These are phyloP conservation scores for Chromobotia macracanthus DNA, from an alignment of 2,797 vertebrate genomes.

Conservation along the genomic window DNA sequence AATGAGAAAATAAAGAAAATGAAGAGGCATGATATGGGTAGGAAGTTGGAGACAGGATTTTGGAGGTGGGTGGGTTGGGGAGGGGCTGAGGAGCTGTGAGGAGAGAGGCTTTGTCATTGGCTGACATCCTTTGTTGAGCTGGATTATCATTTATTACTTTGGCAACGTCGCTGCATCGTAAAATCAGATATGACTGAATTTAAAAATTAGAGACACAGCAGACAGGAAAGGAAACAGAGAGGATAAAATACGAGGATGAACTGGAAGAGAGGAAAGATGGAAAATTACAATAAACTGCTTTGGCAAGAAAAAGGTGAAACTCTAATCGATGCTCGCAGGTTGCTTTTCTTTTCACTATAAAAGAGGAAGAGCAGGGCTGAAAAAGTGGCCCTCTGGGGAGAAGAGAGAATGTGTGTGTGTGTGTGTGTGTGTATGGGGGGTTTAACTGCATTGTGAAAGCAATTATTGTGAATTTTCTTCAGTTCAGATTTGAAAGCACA, in stretches of 20 bases:
- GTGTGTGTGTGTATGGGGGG: slow-evolving; percentile 23
- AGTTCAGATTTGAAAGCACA: slow-evolving; percentile 79
- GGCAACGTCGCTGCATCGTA: not conserved
- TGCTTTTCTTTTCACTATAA: slow-evolving; percentile 57
- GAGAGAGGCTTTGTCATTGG: slow-evolving; percentile 38
- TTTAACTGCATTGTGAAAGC: slow-evolving; percentile 79
- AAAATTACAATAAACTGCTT: slow-evolving; percentile 21
- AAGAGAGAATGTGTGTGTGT: slow-evolving; percentile 41
- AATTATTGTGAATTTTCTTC: slow-evolving; percentile 83
- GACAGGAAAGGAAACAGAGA: not conserved
- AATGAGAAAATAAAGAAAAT: not conserved
- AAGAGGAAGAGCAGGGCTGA: slow-evolving; percentile 63
- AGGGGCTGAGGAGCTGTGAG: slow-evolving; percentile 1
- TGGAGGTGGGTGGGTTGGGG: not conserved
- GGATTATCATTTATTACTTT: slow-evolving; percentile 45
- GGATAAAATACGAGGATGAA: not conserved
- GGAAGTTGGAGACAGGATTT: slow-evolving; percentile 23
- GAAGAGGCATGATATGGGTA: slow-evolving; percentile 30
- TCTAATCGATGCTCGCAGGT: slow-evolving; percentile 48
- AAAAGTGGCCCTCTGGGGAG: slow-evolving; percentile 46
- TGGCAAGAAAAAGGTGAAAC: slow-evolving; percentile 25
- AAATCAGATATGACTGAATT: slow-evolving; percentile 41
- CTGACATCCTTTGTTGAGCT: slow-evolving; percentile 38
- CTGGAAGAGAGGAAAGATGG: not conserved
- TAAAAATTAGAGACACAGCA: slow-evolving; percentile 38